Evolutionary conservation across 2,113 vertebrate genomes (phyloP).

Genomic region (Micromys minutus): DNA sequence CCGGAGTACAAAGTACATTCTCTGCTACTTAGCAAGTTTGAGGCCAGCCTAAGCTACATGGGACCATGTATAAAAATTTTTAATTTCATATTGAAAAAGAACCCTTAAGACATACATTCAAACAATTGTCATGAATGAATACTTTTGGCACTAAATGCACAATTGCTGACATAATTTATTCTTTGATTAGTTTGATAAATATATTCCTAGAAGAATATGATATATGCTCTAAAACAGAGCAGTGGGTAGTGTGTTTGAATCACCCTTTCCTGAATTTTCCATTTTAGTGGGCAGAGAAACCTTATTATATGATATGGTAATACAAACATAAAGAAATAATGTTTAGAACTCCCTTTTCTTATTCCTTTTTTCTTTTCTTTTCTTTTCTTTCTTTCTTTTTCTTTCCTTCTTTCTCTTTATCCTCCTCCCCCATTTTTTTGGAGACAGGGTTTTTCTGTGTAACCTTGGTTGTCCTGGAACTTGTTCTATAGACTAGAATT

Average conservation of each 20-base stretch:
- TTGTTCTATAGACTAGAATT: not conserved
- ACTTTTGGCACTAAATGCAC: not conserved
- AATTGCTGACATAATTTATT: constrained; percentile 33
- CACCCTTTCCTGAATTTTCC: not conserved
- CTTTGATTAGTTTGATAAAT: constrained; percentile 45
- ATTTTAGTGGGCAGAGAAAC: not conserved
- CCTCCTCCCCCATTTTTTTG: no score
- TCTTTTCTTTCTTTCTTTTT: rapidly evolving
- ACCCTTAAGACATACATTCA: not conserved
- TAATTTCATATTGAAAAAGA: constrained; percentile 33
- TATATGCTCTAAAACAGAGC: not conserved
- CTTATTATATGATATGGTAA: not conserved
- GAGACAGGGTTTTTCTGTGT: not conserved
- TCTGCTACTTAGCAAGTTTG: not conserved
- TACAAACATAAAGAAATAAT: not conserved
- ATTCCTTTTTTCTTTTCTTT: not conserved
- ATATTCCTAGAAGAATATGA: not conserved
- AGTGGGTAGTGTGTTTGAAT: not conserved
- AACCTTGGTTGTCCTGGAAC: not conserved
- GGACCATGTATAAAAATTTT: not conserved
- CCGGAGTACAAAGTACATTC: not conserved
- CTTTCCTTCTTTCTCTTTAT: no score
- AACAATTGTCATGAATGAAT: constrained; percentile 3
- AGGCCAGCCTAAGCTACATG: not conserved
- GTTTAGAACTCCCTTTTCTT: not conserved